phyloP scores from a whole-genome alignment of 2,888 invertebrate species.

The Patella pellucida region DNA sequence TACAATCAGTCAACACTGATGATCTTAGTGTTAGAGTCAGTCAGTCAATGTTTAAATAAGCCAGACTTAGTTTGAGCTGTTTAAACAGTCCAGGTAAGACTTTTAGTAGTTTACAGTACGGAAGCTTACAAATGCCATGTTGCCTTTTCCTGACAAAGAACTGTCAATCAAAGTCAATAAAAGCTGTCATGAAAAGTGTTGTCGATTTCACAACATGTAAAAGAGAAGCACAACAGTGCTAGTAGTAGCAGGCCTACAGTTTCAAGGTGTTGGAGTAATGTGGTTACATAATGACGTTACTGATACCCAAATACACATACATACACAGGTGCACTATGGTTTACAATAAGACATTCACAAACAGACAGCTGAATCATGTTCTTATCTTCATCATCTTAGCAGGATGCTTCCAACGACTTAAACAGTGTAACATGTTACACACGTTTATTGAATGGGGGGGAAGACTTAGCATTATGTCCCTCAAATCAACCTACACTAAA shows the following conservation, averaged over 20 bases:
- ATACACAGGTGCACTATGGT: constrained; percentile 1
- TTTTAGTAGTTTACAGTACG: not conserved
- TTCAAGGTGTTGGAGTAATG: constrained; percentile 17
- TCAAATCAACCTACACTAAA: too few relatives aligned
- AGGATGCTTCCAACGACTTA: constrained; percentile 6
- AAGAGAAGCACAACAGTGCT: not conserved
- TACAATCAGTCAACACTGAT: too few relatives aligned
- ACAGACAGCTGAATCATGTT: constrained; percentile 3
- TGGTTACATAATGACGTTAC: constrained; percentile 27
- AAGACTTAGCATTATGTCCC: constrained; percentile 8
- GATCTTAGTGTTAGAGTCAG: too few relatives aligned
- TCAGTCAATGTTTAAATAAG: too few relatives aligned
- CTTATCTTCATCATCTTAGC: constrained; percentile 11
- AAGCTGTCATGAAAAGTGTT: constrained; percentile 11
- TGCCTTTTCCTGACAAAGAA: constrained; percentile 1
- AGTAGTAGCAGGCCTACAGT: constrained; percentile 4
- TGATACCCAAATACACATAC: constrained; percentile 25
- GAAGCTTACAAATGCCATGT: not conserved
- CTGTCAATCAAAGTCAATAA: constrained; percentile 8
- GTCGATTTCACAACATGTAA: not conserved
- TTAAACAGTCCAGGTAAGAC: too few relatives aligned
- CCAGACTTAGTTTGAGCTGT: too few relatives aligned
- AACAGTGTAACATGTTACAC: constrained; percentile 4
- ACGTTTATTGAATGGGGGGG: not conserved
- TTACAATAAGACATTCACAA: not conserved